These are phyloP conservation scores for Arvicanthis niloticus DNA, from an alignment of 2,113 vertebrate genomes.

Conservation along the genomic window DNA sequence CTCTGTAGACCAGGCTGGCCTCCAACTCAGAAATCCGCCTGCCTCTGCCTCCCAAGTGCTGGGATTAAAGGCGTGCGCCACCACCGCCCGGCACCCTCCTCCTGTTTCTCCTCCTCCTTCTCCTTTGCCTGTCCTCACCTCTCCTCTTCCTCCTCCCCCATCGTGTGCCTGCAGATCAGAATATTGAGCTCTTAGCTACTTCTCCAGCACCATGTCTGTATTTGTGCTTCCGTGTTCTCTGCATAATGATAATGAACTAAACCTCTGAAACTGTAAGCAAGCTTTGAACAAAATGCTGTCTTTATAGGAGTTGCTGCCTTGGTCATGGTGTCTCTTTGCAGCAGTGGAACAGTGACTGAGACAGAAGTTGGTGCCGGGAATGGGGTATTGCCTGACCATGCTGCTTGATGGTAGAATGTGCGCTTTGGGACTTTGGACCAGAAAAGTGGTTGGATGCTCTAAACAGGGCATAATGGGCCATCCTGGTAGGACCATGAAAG, in stretches of 20 bases:
- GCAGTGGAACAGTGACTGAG: not conserved
- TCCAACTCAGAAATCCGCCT: too few species aligned
- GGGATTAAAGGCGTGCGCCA: too few species aligned
- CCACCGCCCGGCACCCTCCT: too few species aligned
- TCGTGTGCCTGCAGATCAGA: too few species aligned
- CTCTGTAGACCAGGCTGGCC: too few species aligned
- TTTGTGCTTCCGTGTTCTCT: not conserved
- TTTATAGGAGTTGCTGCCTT: not conserved
- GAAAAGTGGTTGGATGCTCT: not conserved
- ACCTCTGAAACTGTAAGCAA: not conserved
- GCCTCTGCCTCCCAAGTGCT: too few species aligned
- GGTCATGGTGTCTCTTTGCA: not conserved
- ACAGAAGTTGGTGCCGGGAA: not conserved
- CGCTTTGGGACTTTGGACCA: not conserved
- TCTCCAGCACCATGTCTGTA: not conserved
- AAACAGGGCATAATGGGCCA: not conserved
- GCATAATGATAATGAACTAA: not conserved
- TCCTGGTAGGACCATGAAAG: not conserved
- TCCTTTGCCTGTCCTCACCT: not conserved
- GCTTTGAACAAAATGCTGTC: not conserved
- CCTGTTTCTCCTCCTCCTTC: too few species aligned
- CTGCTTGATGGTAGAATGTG: not conserved
- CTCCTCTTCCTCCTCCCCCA: too few species aligned
- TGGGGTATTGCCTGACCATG: not conserved
- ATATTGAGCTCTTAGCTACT: not conserved